A percentile compares a stretch with the other conserved stretches of the same genome.
Evolutionary conservation across 2,797 vertebrate species (phyloP).

Genomic region (Apodemus agrarius): DNA sequence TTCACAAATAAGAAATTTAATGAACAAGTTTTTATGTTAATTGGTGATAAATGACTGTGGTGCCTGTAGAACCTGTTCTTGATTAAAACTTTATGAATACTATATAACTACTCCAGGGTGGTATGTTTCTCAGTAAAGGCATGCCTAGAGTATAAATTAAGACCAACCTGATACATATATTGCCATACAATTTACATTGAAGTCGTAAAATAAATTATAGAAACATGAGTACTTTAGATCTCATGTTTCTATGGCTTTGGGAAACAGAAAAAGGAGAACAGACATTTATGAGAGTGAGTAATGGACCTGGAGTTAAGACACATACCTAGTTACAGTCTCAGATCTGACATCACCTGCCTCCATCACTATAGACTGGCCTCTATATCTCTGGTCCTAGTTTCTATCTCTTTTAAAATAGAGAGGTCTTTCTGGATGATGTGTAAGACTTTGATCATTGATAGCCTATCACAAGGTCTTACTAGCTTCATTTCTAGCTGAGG

Average conservation of each 20-base stretch:
- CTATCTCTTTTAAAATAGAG: not conserved
- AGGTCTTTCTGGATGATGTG: not conserved
- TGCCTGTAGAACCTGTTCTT: constrained; percentile 31
- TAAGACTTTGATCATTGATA: constrained; percentile 40
- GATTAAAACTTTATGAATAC: constrained; percentile 38
- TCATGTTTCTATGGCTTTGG: not conserved
- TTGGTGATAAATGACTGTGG: constrained; percentile 27
- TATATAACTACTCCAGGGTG: constrained; percentile 5
- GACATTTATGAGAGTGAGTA: not conserved
- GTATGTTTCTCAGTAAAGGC: not conserved
- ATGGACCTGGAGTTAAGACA: not conserved
- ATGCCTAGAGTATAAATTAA: not conserved
- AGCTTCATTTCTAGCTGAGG: constrained; percentile 27
- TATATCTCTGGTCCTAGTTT: constrained; percentile 32
- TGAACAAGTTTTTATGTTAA: constrained; percentile 46
- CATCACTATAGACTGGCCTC: not conserved
- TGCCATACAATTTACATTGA: constrained; percentile 18
- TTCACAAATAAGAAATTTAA: constrained; percentile 55
- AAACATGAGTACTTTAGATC: constrained; percentile 29
- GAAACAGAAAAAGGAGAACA: not conserved
- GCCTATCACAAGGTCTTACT: not conserved
- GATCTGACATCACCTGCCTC: not conserved
- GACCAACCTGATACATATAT: not conserved
- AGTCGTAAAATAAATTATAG: not conserved
- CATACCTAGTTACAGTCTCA: not conserved